Conservation (phyloP, 2,888 invertebrate genomes). For the Myathropa florea region DNA sequence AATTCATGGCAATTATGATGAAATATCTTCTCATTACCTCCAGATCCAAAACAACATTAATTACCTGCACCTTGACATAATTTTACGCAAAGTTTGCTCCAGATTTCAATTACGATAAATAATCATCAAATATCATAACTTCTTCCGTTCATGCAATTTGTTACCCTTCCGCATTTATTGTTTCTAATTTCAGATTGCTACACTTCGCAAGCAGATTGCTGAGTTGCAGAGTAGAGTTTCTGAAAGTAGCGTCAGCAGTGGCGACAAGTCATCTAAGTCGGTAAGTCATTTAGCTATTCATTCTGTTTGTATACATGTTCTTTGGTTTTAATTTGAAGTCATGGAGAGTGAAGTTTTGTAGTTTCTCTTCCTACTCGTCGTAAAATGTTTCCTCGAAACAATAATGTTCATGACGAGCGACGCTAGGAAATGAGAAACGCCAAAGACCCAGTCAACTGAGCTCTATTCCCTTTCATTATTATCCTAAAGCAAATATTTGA, state of each 20-base stretch:
- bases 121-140: background rate
- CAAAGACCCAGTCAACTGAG: constrained; percentile 13
- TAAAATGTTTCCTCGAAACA: constrained; percentile 52
- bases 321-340: background rate
- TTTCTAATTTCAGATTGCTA: constrained; percentile 77
- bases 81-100: constrained; percentile 3
- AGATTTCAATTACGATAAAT: constrained; percentile 12
- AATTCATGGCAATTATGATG: background rate
- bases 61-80: constrained; percentile 37
- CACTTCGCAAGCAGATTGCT: constrained; percentile 79
- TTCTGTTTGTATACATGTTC: background rate
- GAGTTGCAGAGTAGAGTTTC: constrained; percentile 75
- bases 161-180: background rate
- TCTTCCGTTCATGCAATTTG: constrained; percentile 15
- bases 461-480: constrained; percentile 48
- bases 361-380: constrained; percentile 1
- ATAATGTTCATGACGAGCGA: constrained; percentile 26
- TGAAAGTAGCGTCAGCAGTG: constrained; percentile 74
- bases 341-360: background rate
- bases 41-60: background rate
- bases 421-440: background rate
- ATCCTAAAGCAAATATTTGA: constrained; percentile 61
- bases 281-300: constrained; percentile 73
- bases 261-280: constrained; percentile 75
- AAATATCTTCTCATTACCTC: constrained; percentile 3